phyloP scores from a whole-genome alignment of 1,140 invertebrate species.

The Rhagoletis zephyria region DNA sequence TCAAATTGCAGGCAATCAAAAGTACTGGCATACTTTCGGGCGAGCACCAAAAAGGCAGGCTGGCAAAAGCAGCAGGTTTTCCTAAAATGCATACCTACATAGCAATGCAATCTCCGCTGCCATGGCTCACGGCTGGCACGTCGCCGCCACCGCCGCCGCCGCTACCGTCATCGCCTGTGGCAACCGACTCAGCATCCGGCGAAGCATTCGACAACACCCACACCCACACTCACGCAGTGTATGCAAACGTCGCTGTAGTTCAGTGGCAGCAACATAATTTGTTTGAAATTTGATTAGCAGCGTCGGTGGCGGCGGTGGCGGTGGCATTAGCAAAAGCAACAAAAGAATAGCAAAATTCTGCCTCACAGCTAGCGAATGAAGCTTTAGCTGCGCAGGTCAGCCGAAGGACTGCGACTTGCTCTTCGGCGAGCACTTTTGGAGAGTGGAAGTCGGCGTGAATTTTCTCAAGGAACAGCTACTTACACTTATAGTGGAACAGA shows the following conservation, averaged over 20 bases:
- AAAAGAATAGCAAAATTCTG: background rate
- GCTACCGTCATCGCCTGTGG: too few relatives aligned
- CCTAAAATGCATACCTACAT: background rate
- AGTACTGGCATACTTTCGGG: conserved; percentile 18
- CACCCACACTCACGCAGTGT: too few relatives aligned
- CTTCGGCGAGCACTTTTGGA: background rate
- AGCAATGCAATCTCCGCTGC: background rate
- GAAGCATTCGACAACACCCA: background rate
- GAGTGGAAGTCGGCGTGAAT: conserved; percentile 26
- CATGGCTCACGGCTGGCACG: background rate
- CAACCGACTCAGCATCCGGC: conserved; percentile 10
- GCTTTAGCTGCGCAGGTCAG: conserved; percentile 25
- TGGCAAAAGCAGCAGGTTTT: background rate
- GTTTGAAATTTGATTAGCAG: conserved; percentile 45
- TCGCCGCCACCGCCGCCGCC: conserved; percentile 21
- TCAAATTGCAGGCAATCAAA: conserved; percentile 47
- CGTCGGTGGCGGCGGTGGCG: too few relatives aligned
- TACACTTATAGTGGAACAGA: conserved; percentile 41
- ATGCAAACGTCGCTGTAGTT: background rate
- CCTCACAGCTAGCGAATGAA: too few relatives aligned
- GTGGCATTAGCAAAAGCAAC: conserved; percentile 1
- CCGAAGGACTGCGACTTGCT: background rate
- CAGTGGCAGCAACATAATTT: conserved; percentile 33
- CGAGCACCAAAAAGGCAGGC: background rate
- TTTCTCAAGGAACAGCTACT: background rate